phyloP scores from a whole-genome alignment of 2,113 vertebrate species.

The Cyanocitta stelleri region DNA sequence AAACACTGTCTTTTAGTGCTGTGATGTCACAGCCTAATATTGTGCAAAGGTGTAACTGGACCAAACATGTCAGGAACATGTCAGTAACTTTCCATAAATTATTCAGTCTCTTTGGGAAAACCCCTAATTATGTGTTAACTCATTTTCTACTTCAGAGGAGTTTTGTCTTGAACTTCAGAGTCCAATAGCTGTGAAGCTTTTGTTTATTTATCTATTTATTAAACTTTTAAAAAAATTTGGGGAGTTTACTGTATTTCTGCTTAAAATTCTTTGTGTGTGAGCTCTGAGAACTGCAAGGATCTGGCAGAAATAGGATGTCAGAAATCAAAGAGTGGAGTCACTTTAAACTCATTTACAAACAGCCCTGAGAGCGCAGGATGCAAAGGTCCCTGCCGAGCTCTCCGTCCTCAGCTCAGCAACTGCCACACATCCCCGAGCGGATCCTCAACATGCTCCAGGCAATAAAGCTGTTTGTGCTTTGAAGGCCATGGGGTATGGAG shows the following conservation, averaged over 20 bases:
- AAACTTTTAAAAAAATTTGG: no score
- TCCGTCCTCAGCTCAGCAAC: neutral
- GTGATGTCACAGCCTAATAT: conserved; percentile 32
- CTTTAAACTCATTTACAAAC: neutral
- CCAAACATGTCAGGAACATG: conserved; percentile 63
- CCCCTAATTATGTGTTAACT: conserved; percentile 61
- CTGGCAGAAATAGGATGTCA: neutral
- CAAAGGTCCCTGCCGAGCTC: neutral
- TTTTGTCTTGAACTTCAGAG: conserved; percentile 13
- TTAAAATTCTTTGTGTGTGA: neutral
- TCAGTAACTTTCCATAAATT: conserved; percentile 66
- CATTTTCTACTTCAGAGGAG: conserved; percentile 50
- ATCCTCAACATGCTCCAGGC: conserved; percentile 6
- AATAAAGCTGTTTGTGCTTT: conserved; percentile 67
- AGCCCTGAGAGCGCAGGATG: neutral
- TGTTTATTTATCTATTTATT: neutral
- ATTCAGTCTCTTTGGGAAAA: conserved; percentile 62
- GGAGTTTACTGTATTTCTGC: neutral
- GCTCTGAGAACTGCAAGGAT: neutral
- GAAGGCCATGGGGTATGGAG: conserved; percentile 62
- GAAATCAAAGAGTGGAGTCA: neutral
- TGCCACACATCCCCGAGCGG: neutral
- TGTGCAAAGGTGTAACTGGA: conserved; percentile 46
- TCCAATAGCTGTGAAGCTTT: conserved; percentile 5
- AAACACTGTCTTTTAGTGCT: conserved; percentile 3